Evolutionary conservation across 2,888 invertebrate species (phyloP).

Genomic region (Dicycla oo): DNA sequence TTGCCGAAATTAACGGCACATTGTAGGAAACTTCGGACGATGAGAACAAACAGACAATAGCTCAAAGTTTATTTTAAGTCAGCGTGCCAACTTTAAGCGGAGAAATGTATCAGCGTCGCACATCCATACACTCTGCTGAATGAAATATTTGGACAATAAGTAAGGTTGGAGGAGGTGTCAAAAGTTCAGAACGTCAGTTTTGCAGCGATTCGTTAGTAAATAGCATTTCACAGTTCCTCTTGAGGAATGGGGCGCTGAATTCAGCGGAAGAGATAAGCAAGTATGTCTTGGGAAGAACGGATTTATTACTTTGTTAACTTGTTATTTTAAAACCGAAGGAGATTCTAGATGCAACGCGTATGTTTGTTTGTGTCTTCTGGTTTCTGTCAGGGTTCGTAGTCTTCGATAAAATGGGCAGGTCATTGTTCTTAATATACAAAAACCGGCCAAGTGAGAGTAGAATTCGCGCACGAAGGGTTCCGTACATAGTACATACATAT

Average conservation of each 20-base stretch:
- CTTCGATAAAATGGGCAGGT: neutral
- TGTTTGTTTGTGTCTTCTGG: conserved; percentile 1
- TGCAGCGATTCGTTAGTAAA: conserved; percentile 65
- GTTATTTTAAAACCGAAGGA: conserved; percentile 11
- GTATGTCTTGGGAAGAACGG: conserved; percentile 12
- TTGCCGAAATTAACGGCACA: conserved; percentile 58
- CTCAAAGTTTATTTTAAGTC: conserved; percentile 64
- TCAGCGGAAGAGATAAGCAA: conserved; percentile 31
- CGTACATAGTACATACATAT: too few species aligned
- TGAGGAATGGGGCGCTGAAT: conserved; percentile 42
- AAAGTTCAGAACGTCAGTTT: conserved; percentile 61
- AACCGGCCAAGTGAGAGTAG: too few species aligned
- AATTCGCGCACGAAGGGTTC: too few species aligned
- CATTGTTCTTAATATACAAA: neutral
- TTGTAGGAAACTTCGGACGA: conserved; percentile 55
- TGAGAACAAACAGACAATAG: conserved; percentile 55
- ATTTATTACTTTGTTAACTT: conserved; percentile 29
- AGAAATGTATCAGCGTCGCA: conserved; percentile 68
- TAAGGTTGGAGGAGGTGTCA: conserved; percentile 63
- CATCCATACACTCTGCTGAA: conserved; percentile 63
- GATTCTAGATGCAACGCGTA: neutral
- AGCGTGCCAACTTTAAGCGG: conserved; percentile 62
- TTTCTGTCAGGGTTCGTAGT: neutral
- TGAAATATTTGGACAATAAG: conserved; percentile 71
- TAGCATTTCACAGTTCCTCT: conserved; percentile 59